Evolutionary conservation across 2,888 invertebrate species (phyloP).

Genomic region (Koerneria pararmatus): DNA sequence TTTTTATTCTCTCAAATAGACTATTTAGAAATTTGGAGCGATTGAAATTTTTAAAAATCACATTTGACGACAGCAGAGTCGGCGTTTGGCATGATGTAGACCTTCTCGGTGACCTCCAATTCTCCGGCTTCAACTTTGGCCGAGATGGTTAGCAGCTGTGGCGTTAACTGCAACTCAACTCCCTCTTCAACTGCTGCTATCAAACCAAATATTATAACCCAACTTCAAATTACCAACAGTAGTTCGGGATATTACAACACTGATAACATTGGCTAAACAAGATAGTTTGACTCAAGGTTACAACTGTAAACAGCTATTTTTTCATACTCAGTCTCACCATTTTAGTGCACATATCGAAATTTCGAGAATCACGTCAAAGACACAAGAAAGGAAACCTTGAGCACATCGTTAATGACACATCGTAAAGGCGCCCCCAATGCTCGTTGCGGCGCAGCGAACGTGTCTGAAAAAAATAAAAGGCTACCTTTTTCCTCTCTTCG

Average conservation of each 20-base stretch:
- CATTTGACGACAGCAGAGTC: conserved; percentile 51
- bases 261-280: too few relatives aligned
- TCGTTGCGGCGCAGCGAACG: conserved; percentile 32
- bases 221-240: too few relatives aligned
- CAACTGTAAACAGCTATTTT: too few relatives aligned
- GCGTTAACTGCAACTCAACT: conserved; percentile 27
- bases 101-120: conserved; percentile 77
- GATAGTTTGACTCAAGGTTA: too few relatives aligned
- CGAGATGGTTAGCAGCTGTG: conserved; percentile 71
- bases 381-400: conserved; percentile 66
- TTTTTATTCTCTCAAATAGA: too few relatives aligned
- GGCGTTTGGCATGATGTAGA: conserved; percentile 68
- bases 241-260: too few relatives aligned
- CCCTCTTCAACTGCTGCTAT: too few relatives aligned
- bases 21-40: not conserved
- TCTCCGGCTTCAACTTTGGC: conserved; percentile 88
- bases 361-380: too few relatives aligned
- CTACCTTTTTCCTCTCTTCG: too few relatives aligned
- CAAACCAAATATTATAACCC: too few relatives aligned
- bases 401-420: conserved; percentile 88
- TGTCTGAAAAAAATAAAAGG: conserved; percentile 25
- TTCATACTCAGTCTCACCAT: too few relatives aligned
- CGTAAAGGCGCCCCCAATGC: conserved; percentile 79
- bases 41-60: conserved; percentile 19
- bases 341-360: too few relatives aligned